Conservation (phyloP, 1,140 invertebrate species). For the Lordiphosa clarofinis region DNA sequence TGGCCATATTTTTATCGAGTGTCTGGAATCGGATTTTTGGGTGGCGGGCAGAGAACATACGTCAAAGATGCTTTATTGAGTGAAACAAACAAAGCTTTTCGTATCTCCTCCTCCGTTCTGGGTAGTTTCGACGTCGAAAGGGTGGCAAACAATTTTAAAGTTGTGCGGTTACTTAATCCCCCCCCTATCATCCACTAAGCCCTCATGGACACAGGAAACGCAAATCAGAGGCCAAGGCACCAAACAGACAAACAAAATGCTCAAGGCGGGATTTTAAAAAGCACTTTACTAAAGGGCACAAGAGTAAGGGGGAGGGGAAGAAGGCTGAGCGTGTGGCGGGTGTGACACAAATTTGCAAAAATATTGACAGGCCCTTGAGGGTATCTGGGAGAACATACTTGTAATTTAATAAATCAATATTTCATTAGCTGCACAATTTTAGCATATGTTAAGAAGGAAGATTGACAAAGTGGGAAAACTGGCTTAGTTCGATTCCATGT, state of each 20-base stretch:
- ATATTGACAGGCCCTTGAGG: constrained; percentile 52
- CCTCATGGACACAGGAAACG: constrained; percentile 4
- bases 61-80: constrained; percentile 73
- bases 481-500: background rate
- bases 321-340: constrained; percentile 5
- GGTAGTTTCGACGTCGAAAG: constrained; percentile 16
- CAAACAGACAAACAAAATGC: constrained; percentile 67
- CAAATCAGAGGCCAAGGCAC: constrained; percentile 29
- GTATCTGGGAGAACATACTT: too few species aligned
- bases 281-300: constrained; percentile 65
- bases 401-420: constrained; percentile 72
- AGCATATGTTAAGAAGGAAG: constrained; percentile 15
- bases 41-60: constrained; percentile 35
- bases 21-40: constrained; percentile 8
- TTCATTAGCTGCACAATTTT: constrained; percentile 61
- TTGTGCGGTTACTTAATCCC: constrained; percentile 62
- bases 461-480: background rate
- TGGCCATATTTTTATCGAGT: constrained; percentile 60
- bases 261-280: constrained; percentile 68
- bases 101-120: background rate
- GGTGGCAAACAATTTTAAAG: constrained; percentile 67
- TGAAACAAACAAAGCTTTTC: constrained; percentile 58
- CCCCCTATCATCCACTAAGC: background rate
- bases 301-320: background rate
- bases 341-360: constrained; percentile 56